phyloP scores from a whole-genome alignment of 2,797 vertebrate genomes.

The Cossypha heuglini region DNA sequence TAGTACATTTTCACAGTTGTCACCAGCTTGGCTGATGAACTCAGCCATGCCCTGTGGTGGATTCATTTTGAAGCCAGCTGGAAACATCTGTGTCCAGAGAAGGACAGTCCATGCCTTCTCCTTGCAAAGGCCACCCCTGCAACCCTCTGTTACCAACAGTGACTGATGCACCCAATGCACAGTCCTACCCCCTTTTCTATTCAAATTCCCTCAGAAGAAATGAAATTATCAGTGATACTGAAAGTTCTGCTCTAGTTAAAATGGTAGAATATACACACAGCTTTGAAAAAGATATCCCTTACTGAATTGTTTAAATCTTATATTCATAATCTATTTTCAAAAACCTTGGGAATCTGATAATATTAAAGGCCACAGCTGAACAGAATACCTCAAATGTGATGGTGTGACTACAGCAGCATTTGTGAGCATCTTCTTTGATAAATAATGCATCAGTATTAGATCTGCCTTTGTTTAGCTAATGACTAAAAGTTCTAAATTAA shows the following conservation, averaged over 20 bases:
- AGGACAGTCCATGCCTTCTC: neutral
- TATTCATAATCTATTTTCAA: neutral
- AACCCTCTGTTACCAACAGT: neutral
- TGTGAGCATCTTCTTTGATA: neutral
- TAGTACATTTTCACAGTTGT: neutral
- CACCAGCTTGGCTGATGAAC: neutral
- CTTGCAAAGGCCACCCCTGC: neutral
- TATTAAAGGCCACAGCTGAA: neutral
- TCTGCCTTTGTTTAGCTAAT: neutral
- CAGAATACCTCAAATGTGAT: neutral
- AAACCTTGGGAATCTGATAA: neutral
- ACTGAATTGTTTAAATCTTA: neutral
- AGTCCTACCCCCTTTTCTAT: neutral
- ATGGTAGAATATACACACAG: neutral
- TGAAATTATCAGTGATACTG: neutral
- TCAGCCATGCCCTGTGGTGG: neutral
- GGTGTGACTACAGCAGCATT: neutral
- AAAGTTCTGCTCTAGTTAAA: neutral
- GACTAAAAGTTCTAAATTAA: neutral
- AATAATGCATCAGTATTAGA: neutral
- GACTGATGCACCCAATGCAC: fast-evolving
- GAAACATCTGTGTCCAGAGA: neutral
- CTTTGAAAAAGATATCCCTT: neutral
- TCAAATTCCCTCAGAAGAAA: neutral
- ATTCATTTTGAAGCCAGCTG: neutral